Conservation (phyloP, 1,140 invertebrate genomes). For the Antheraea mylitta region DNA sequence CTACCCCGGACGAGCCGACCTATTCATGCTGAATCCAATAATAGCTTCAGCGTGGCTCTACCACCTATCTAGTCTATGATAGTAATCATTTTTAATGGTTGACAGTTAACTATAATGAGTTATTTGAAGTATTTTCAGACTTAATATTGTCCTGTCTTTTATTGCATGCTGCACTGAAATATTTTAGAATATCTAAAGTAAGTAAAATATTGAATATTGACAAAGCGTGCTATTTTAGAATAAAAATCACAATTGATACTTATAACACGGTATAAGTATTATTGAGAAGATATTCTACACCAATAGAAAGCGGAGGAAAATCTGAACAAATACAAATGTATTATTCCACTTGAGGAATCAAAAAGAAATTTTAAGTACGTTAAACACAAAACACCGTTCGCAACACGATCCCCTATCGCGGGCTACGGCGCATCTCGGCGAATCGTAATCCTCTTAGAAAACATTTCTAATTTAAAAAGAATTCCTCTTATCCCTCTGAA, state of each 20-base stretch:
- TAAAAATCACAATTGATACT: not conserved
- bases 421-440: conserved; percentile 63
- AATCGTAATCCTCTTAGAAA: conserved; percentile 78
- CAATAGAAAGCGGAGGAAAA: not conserved
- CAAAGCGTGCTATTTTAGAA: no score
- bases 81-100: no score
- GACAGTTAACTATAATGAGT: no score
- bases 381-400: conserved; percentile 39
- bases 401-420: conserved; percentile 56
- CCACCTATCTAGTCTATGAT: no score
- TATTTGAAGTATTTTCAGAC: no score
- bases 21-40: no score
- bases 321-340: not conserved
- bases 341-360: conserved; percentile 24
- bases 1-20: no score
- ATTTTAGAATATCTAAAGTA: no score
- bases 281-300: not conserved
- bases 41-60: no score
- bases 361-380: conserved; percentile 38
- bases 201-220: no score
- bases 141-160: no score
- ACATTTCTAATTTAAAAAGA: conserved; percentile 79
- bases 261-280: not conserved
- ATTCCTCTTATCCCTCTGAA: conserved; percentile 72
- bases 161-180: no score